Evolutionary conservation across 2,888 invertebrate genomes (phyloP), one percentile per base, ranked within the genome.

Genomic region (Andrena minutula): DNA sequence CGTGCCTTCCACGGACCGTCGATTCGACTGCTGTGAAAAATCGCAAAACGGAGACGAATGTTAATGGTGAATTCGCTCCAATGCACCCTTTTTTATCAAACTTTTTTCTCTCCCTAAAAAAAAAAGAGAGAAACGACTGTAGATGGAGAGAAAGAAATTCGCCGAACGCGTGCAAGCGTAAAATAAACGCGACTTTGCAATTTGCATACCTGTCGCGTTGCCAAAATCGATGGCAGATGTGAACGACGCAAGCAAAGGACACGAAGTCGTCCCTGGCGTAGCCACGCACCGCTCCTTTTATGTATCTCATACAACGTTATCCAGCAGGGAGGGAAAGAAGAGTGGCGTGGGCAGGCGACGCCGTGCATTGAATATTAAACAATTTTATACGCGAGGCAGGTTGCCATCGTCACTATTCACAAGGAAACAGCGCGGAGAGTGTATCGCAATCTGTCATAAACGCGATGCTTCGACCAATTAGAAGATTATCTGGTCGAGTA

Each of bases 301-400:
- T 69, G 80, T 73, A 83, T 51, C 74, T 41, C n/a, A 41, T 56
- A 66, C 73, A 74, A 76, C 30, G 76, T 58, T 76, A 58, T n/a
- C 28, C 56, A 20, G 41, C 12, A 30, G 64, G 61, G 51, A 65
- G 28, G 53, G 72, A 60, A 66, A 26, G 60, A 23, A 80, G 61
- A 70, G 69, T 60, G 47, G 72, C 58, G 73, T 72, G 69, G 61
- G 76, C 28, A 41, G 69, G 66, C 35, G 47, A 65, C 66, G 65
- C 66, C 68, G 58, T 65, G 49, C 60, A 58, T 61, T 84, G 86
- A 82, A 86, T 86, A 86, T 86, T 86, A 86, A 86, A 86, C 69
- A 74, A 73, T 83, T 53, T 70, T 64, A 53, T 76, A 56, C 70
- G 28, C 51, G 41, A 61, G 75, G 51, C 72, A 60, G 26, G 66